phyloP scores from a whole-genome alignment of 2,113 vertebrate species.

The Sardina pilchardus region DNA sequence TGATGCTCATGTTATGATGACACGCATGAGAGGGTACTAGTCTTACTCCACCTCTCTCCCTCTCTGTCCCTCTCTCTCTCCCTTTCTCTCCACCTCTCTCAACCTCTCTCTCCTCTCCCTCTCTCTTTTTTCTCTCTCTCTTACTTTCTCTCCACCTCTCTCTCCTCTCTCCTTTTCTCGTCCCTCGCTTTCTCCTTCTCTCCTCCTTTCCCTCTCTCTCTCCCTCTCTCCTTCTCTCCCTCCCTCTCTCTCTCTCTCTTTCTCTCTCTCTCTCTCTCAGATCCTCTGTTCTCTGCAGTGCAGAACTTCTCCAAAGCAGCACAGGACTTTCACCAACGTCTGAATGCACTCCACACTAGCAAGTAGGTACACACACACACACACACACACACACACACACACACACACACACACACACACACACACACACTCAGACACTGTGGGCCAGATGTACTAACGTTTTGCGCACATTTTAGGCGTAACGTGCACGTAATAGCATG shows the following conservation, averaged over 20 bases:
- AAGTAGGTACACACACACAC: constrained; percentile 71
- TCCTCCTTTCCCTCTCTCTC: not conserved
- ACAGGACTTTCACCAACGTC: constrained; percentile 77
- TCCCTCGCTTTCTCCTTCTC: not conserved
- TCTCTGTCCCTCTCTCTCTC: too few species aligned
- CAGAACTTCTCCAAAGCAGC: constrained; percentile 83
- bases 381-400: not conserved
- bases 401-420: not conserved
- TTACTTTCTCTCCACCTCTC: not conserved
- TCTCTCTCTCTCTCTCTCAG: constrained; percentile 63
- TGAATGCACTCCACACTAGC: constrained; percentile 74
- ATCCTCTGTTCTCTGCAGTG: constrained; percentile 85
- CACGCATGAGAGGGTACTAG: too few species aligned
- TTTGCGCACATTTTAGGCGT: too few species aligned
- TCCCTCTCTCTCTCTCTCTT: not conserved
- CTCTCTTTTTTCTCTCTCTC: constrained; percentile 76
- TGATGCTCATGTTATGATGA: too few species aligned
- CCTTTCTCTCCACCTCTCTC: not conserved
- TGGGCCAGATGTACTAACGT: too few species aligned
- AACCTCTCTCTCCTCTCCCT: constrained; percentile 14
- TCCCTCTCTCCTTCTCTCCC: constrained; percentile 41
- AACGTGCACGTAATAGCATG: too few species aligned
- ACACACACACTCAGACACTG: not conserved
- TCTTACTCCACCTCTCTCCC: not conserved
- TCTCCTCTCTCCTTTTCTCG: not conserved